Percentiles rank a stretch among this genome's conserved stretches.
Evolutionary conservation across 2,113 vertebrate species (phyloP).

Genomic region (Ceyx margarethae): DNA sequence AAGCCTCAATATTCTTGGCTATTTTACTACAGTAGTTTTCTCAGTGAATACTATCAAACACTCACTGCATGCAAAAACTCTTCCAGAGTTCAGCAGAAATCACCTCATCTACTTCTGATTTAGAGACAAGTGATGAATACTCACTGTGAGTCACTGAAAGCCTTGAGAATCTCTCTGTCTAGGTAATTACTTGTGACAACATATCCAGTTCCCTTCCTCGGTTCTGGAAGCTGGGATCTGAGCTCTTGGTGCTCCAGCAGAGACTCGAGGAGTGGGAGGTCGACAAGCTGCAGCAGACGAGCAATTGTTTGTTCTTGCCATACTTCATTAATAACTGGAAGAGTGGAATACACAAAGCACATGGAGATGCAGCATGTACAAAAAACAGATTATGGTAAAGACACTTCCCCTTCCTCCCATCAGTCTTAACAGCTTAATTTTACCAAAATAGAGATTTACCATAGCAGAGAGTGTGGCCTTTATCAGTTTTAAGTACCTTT

Average conservation of each 20-base stretch:
- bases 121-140: conserved; percentile 26
- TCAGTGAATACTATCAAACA: background rate
- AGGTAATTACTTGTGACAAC: conserved; percentile 86
- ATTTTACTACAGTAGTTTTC: background rate
- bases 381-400: background rate
- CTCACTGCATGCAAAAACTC: background rate
- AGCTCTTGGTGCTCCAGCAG: conserved; percentile 79
- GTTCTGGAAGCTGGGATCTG: conserved; percentile 61
- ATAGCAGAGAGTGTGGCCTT: background rate
- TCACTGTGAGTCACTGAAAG: conserved; percentile 94
- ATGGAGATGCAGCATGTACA: background rate
- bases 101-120: background rate
- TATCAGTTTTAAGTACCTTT: background rate
- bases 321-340: conserved; percentile 87
- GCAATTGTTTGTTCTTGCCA: conserved; percentile 94
- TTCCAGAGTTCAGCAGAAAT: background rate
- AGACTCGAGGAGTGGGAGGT: conserved; percentile 91
- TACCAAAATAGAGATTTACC: background rate
- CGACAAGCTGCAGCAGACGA: conserved; percentile 90
- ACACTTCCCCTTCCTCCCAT: background rate
- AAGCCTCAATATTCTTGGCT: background rate
- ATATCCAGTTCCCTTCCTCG: conserved; percentile 76
- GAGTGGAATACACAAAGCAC: background rate
- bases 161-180: conserved; percentile 94
- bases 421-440: background rate